Percentiles rank a stretch among this genome's conserved stretches.
These are phyloP conservation scores for Poicephalus gulielmi DNA, from an alignment of 2,113 vertebrate species.

Conservation along the genomic window DNA sequence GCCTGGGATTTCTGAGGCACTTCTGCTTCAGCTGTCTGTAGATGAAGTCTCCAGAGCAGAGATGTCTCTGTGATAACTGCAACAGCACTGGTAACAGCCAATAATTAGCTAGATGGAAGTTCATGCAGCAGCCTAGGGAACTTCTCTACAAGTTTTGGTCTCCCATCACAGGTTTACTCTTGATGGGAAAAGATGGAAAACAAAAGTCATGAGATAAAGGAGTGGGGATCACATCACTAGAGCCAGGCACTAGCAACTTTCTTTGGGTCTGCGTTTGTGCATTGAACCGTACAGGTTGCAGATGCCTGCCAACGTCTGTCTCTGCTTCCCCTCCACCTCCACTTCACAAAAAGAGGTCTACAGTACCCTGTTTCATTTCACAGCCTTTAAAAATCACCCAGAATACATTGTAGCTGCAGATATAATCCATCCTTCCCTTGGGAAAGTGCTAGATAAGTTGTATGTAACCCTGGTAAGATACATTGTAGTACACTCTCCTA, in stretches of 20 bases:
- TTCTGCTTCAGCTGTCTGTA: background rate
- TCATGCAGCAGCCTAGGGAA: background rate
- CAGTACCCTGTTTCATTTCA: background rate
- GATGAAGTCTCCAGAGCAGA: background rate
- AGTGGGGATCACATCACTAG: background rate
- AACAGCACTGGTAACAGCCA: background rate
- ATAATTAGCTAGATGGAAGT: background rate
- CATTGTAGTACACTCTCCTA: background rate
- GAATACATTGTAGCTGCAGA: background rate
- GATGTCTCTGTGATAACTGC: background rate
- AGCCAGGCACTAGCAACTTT: background rate
- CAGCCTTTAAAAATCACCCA: conserved; percentile 19
- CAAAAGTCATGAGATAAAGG: background rate
- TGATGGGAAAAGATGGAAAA: background rate
- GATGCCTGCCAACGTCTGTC: background rate
- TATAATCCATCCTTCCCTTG: conserved; percentile 23
- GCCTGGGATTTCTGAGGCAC: background rate
- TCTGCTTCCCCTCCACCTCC: background rate
- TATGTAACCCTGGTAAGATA: background rate
- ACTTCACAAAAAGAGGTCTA: background rate
- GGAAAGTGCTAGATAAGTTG: conserved; percentile 2
- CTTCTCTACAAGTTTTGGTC: background rate
- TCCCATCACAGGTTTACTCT: background rate
- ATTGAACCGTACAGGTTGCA: background rate
- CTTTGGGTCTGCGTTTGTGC: conserved; percentile 5